Percentiles rank a stretch among this genome's conserved stretches.
Conservation (phyloP, 2,888 invertebrate species). For the Polylopha cassiicola region DNA sequence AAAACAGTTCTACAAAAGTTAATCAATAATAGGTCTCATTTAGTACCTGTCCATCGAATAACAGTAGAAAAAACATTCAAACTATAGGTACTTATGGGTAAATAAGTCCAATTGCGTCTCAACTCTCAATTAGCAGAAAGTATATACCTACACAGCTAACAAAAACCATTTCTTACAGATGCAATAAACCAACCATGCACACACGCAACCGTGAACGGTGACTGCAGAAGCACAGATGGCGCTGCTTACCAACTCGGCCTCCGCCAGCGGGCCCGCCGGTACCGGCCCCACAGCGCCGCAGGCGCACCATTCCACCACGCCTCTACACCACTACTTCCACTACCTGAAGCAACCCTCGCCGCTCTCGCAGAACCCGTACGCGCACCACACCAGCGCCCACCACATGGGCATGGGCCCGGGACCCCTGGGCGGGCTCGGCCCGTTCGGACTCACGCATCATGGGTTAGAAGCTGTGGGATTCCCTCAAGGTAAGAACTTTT, state of each 20-base stretch:
- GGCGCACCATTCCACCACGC: conserved; percentile 73
- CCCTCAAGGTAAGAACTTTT: conserved; percentile 62
- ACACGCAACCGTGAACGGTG: conserved; percentile 61
- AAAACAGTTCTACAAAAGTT: too few relatives aligned
- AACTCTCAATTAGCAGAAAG: not conserved
- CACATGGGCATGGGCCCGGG: conserved; percentile 77
- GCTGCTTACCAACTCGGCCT: conserved; percentile 64
- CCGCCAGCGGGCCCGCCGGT: conserved; percentile 56
- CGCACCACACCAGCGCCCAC: conserved; percentile 66
- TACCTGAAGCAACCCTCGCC: conserved; percentile 77
- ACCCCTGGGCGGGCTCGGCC: conserved; percentile 69
- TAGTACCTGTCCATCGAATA: too few relatives aligned
- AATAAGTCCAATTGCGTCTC: too few relatives aligned
- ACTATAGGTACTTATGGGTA: too few relatives aligned
- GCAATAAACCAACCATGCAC: conserved; percentile 49
- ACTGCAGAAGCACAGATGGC: conserved; percentile 61
- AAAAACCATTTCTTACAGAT: too few relatives aligned
- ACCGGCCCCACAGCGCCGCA: conserved; percentile 60
- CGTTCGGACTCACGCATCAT: conserved; percentile 67
- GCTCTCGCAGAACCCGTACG: conserved; percentile 68
- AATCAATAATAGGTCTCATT: too few relatives aligned
- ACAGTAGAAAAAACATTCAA: too few relatives aligned
- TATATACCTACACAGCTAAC: not conserved
- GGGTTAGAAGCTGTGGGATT: conserved; percentile 72
- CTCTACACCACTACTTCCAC: conserved; percentile 75